phyloP scores from a whole-genome alignment of 2,797 vertebrate species.

The Pseudochromis fuscus region DNA sequence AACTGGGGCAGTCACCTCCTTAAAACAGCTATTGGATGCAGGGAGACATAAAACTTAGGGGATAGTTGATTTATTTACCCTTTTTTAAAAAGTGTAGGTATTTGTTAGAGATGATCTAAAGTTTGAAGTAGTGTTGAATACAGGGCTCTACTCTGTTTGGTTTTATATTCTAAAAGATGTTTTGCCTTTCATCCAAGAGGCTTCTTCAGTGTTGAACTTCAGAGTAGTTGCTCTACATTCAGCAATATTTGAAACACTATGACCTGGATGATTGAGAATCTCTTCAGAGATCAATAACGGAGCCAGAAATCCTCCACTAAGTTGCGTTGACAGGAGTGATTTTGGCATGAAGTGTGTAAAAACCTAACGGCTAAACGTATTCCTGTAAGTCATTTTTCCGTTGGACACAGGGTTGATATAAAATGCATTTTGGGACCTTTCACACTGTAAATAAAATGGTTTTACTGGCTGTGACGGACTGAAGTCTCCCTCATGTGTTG shows the following conservation, averaged over 20 bases:
- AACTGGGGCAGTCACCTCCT: too few species aligned
- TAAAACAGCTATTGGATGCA: not conserved
- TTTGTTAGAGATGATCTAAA: not conserved
- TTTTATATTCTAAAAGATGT: too few species aligned
- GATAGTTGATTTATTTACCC: not conserved
- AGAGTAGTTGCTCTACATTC: too few species aligned
- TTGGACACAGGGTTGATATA: slow-evolving; percentile 14
- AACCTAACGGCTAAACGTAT: not conserved
- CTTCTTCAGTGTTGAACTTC: too few species aligned
- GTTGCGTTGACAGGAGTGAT: not conserved
- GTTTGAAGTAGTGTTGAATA: too few species aligned
- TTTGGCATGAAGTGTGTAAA: not conserved
- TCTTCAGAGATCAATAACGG: too few species aligned
- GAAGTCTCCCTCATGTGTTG: slow-evolving; percentile 26
- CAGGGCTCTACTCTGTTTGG: too few species aligned
- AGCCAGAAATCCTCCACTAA: too few species aligned
- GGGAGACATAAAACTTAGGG: not conserved
- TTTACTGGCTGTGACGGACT: slow-evolving; percentile 7
- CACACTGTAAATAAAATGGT: slow-evolving; percentile 8
- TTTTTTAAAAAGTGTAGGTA: not conserved
- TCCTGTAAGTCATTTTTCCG: slow-evolving; percentile 4
- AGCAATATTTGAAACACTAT: too few species aligned
- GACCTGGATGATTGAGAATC: too few species aligned
- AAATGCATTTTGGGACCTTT: not conserved
- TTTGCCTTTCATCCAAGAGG: too few species aligned